These are phyloP conservation scores for Dryomyza anilis DNA, from an alignment of 2,888 invertebrate species.

Conservation along the genomic window DNA sequence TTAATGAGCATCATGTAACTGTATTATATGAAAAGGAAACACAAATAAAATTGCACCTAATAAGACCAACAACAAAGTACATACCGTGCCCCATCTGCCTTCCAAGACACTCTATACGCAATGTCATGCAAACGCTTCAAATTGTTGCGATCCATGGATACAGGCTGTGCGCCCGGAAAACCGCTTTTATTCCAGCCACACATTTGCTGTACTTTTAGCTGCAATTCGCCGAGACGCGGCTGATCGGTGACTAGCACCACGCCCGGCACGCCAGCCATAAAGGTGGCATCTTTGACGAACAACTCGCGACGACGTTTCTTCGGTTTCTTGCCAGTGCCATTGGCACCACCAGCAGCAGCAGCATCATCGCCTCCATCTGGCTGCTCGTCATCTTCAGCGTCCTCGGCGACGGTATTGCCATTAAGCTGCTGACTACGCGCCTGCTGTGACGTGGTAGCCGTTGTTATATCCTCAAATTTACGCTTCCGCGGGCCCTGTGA, in stretches of 20 bases:
- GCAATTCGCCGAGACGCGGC: slow-evolving; percentile 69
- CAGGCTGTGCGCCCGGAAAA: slow-evolving; percentile 97
- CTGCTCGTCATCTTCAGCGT: slow-evolving; percentile 30
- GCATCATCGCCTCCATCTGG: slow-evolving; percentile 18
- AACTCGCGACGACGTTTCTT: slow-evolving; percentile 65
- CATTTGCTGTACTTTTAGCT: slow-evolving; percentile 76
- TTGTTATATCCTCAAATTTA: slow-evolving; percentile 39
- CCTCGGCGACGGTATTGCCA: slow-evolving; percentile 28
- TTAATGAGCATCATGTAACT: slow-evolving; percentile 96
- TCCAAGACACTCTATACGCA: slow-evolving; percentile 97
- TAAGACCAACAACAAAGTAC: slow-evolving; percentile 5
- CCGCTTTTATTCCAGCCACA: slow-evolving; percentile 80
- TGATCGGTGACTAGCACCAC: slow-evolving; percentile 74
- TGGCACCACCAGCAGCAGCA: slow-evolving; percentile 21
- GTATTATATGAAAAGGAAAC: slow-evolving; percentile 16
- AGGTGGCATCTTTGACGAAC: slow-evolving; percentile 69
- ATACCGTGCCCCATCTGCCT: slow-evolving; percentile 95
- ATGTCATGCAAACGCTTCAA: slow-evolving; percentile 75
- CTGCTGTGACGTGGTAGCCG: slow-evolving; percentile 39
- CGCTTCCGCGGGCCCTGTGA: slow-evolving; percentile 40
- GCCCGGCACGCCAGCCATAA: slow-evolving; percentile 87
- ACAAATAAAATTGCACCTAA: neutral
- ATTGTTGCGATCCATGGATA: slow-evolving; percentile 91
- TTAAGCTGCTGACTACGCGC: slow-evolving; percentile 17
- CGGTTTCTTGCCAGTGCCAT: neutral